These are phyloP conservation scores for Gyrodactylus salaris DNA, from an alignment of 1,140 invertebrate genomes.

Conservation along the genomic window DNA sequence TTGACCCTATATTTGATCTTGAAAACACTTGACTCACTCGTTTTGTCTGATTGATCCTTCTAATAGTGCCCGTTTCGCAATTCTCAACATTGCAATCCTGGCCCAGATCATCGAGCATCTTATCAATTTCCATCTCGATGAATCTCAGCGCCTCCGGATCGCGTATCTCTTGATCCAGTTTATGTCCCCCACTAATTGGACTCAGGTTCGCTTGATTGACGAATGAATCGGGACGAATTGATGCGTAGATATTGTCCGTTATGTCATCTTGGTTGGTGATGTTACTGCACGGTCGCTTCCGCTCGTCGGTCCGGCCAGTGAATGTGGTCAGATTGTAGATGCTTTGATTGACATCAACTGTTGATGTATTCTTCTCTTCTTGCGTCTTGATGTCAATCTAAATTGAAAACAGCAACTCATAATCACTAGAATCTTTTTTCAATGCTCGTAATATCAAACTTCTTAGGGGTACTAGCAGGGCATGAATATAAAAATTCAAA, in stretches of 20 bases:
- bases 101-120: neutral
- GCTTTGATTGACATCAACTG: neutral
- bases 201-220: neutral
- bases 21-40: no score
- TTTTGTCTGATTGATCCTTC: no score
- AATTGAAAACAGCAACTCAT: no score
- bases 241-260: neutral
- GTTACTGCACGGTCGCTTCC: neutral
- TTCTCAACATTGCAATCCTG: neutral
- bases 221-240: neutral
- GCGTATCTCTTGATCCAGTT: neutral
- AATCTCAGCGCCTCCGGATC: neutral
- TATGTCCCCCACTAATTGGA: neutral
- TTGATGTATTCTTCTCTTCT: neutral
- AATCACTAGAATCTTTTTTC: no score
- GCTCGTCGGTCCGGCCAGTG: neutral
- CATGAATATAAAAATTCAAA: no score
- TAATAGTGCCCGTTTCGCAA: neutral
- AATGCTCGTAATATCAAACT: no score
- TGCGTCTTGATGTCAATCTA: neutral
- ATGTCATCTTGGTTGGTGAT: neutral
- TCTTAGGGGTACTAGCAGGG: no score
- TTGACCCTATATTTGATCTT: no score
- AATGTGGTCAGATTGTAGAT: neutral
- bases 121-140: neutral